Evolutionary conservation across 2,888 invertebrate species (phyloP), one percentile per base, ranked within the genome.

Genomic region (Drosophila gaucha): DNA sequence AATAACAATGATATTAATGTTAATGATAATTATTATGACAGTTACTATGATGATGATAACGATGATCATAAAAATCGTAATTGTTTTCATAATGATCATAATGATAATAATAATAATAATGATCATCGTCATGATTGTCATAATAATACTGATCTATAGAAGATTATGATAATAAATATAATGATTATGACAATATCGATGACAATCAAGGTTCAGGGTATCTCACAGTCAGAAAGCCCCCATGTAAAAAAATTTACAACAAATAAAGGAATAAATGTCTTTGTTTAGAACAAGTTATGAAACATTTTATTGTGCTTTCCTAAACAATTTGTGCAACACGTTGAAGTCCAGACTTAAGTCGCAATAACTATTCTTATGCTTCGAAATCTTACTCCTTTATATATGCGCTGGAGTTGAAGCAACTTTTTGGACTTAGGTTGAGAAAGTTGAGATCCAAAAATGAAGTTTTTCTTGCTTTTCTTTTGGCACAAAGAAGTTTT

Each of bases 401-500:
- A 3, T 9, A 2, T 39, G 20, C 20, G 18, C 31, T n/a, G 5
- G 20, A 39, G 39, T 51, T 35, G 10, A 0, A 5, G 31, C 14
- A 57, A 38, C 18, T 38, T 57, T 60, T 30, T 12, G 39, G 50
- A 9, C 24, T 39, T 10, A 10, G n/a, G 16, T 10, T 47, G 12
- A n/a, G n/a, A n/a, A n/a, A n/a, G n/a, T n/a, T n/a, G n/a, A n/a
- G n/a, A n/a, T n/a, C n/a, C 38, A 49, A 50, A 50, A 51, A 33
- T 46, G 8, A 47, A 62, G 26, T 47, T 39, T 39, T 14, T 14
- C 2, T n/a, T 16, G 31, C 3, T 26, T 39, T 2, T 6, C 6
- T 26, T 30, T 8, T 8, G 30, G 41, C 43, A n/a, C 26, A 39
- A 31, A 24, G 8, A 68, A 67, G 35, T 68, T 62, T 35, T 38